These are phyloP conservation scores for Eristalinus sepulchralis DNA, from an alignment of 2,888 invertebrate genomes.

Conservation along the genomic window DNA sequence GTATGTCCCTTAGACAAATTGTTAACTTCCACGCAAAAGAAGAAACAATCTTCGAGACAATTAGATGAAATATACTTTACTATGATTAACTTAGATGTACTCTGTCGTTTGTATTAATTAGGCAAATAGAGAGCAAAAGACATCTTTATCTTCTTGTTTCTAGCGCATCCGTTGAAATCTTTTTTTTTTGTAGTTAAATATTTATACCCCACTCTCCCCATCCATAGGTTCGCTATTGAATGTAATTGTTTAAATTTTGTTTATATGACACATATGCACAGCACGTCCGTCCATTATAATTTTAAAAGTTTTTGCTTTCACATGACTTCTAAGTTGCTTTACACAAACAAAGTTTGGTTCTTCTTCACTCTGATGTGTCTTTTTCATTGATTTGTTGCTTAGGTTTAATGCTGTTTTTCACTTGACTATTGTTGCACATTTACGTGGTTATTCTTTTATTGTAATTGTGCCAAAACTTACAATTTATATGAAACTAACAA, in stretches of 20 bases:
- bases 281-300: slow-evolving; percentile 62
- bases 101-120: slow-evolving; percentile 62
- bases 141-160: slow-evolving; percentile 47
- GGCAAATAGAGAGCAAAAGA: slow-evolving; percentile 70
- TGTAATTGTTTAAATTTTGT: background rate
- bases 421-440: background rate
- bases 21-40: slow-evolving; percentile 26
- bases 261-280: slow-evolving; percentile 44
- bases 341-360: slow-evolving; percentile 36
- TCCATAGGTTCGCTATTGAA: slow-evolving; percentile 31
- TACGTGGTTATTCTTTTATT: slow-evolving; percentile 3
- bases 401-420: slow-evolving; percentile 47
- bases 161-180: slow-evolving; percentile 33
- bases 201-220: background rate
- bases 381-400: slow-evolving; percentile 53
- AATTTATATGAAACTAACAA: background rate
- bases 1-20: slow-evolving; percentile 42
- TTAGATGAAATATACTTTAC: slow-evolving; percentile 1
- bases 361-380: slow-evolving; percentile 5
- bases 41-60: slow-evolving; percentile 3
- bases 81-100: slow-evolving; percentile 44
- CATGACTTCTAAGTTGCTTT: slow-evolving; percentile 6
- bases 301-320: slow-evolving; percentile 26
- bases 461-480: slow-evolving; percentile 58
- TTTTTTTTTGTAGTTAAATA: slow-evolving; percentile 13